A percentile compares a stretch with the other conserved stretches of the same genome.
phyloP scores from a whole-genome alignment of 2,888 invertebrate genomes.

The Acanthacorydalis orientalis region DNA sequence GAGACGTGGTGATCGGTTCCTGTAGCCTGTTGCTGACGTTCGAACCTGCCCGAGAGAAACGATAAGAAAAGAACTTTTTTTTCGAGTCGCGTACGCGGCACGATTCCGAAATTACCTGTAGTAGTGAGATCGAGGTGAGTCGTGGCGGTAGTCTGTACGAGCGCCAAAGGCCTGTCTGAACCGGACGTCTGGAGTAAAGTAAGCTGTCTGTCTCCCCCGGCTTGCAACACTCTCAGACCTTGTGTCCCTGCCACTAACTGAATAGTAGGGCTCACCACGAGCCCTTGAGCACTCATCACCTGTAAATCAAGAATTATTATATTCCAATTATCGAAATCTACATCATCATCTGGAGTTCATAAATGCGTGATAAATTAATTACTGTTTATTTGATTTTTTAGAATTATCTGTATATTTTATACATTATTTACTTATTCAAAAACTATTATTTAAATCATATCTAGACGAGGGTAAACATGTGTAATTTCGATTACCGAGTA shows the following conservation, averaged over 20 bases:
- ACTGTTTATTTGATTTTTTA: no score
- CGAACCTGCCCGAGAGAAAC: neutral
- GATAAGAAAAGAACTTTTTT: neutral
- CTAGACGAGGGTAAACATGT: no score
- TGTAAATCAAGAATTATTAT: constrained; percentile 13
- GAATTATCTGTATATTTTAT: no score
- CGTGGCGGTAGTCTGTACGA: constrained; percentile 21
- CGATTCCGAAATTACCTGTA: neutral
- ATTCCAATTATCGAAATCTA: no score
- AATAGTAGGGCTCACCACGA: constrained; percentile 32
- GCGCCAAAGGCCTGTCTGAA: constrained; percentile 23
- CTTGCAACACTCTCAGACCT: constrained; percentile 27
- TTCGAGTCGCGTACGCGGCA: neutral
- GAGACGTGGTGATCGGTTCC: neutral
- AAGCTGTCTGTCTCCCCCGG: constrained; percentile 16
- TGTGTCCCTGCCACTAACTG: constrained; percentile 27
- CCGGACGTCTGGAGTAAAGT: constrained; percentile 23
- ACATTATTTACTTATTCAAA: no score
- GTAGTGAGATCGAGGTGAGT: neutral
- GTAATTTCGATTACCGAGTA: no score
- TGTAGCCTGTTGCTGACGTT: neutral
- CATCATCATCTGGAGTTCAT: no score
- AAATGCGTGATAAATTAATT: no score
- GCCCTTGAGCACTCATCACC: constrained; percentile 31
- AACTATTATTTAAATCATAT: no score